Evolutionary conservation across 1,140 invertebrate species (phyloP), one percentile per base, ranked within the genome.

Genomic region (Aphidius ervi): DNA sequence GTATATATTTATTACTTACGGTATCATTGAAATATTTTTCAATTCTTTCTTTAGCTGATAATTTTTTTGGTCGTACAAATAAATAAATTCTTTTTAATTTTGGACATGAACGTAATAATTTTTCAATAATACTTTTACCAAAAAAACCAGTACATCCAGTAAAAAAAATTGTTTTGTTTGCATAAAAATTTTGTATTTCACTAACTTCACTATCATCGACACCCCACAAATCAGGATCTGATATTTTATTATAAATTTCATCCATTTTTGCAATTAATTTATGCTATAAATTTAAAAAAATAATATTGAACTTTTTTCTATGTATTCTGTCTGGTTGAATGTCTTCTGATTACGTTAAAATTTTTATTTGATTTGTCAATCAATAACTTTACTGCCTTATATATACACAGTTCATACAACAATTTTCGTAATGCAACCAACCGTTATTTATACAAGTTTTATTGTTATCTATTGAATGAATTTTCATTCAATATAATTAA

Each of bases 101-200:
- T 5, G 77, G 77, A 73, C 87, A 88, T 16, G 79, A 77, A 46
- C 85, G 67, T 6, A 88, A 67, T 4, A 88, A 65, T 72, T 88
- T 88, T 72, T 88, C 86, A 8, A 87, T 71, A 9, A 87, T 68
- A 42, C 82, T 77, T 72, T 85, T 87, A 1, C 86, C 86, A 55
- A 87, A 74, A 68, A 86, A 87, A 40, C 85, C 85, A 4, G 84
- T 85, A 3, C 54, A 66, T 7, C 68, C 69, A 5, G 67, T 67
- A 5, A 69, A 8, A 6, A 72, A 62, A 43, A 74, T 43, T 0
- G 63, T 67, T 60, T 72, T 68, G 0, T 63, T 68, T 0, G 57
- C 46, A 42, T 68, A 72, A 62, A 69, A 68, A 9, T 66, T 56
- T 60, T 62, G 55, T 39, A 73, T 73, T 52, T 72, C 58, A 59